These are phyloP conservation scores for Sterna hirundo DNA, from an alignment of 2,113 vertebrate species.

Conservation along the genomic window DNA sequence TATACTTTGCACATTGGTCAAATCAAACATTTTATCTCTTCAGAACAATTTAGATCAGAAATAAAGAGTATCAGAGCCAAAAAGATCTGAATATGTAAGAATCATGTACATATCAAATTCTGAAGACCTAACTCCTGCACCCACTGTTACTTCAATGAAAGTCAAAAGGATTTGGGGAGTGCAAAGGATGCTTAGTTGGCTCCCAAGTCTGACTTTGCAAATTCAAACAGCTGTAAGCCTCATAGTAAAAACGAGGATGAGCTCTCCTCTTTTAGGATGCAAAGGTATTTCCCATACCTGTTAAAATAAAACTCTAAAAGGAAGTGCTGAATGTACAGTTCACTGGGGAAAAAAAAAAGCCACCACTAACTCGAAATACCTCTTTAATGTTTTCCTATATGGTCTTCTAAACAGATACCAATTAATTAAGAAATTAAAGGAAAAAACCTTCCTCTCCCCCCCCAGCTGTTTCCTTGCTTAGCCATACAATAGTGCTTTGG, in stretches of 20 bases:
- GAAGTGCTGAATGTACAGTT: background rate
- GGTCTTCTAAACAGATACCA: background rate
- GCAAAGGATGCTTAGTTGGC: background rate
- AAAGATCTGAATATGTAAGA: background rate
- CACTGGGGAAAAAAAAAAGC: background rate
- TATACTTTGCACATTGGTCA: background rate
- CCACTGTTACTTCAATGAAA: background rate
- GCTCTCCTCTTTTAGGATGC: background rate
- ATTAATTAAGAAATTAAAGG: background rate
- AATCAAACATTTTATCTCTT: background rate
- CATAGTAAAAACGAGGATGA: background rate
- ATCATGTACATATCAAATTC: background rate
- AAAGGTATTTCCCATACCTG: background rate
- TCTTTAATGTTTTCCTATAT: background rate
- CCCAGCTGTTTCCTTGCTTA: background rate
- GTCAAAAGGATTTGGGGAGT: background rate
- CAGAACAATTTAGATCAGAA: background rate
- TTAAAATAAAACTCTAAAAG: background rate
- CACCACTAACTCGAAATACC: background rate
- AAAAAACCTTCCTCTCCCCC: background rate
- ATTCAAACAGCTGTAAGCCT: background rate
- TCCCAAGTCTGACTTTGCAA: background rate
- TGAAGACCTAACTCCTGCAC: background rate
- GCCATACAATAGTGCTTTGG: background rate
- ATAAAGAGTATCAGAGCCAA: background rate